phyloP scores from a whole-genome alignment of 2,113 vertebrate genomes.

The Vulpes ferrilata region DNA sequence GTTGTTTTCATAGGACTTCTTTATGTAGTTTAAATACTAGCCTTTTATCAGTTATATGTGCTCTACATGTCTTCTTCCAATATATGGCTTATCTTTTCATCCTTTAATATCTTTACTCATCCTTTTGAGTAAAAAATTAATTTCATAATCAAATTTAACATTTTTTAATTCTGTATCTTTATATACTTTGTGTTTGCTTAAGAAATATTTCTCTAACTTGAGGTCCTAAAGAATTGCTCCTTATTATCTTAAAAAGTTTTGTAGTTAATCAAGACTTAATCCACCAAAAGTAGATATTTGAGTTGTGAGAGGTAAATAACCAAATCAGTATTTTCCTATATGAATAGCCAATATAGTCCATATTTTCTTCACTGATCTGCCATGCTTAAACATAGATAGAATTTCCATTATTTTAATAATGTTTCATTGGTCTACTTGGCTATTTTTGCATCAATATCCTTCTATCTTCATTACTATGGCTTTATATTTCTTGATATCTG shows the following conservation, averaged over 20 bases:
- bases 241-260: neutral
- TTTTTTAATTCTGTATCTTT: neutral
- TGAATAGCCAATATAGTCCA: neutral
- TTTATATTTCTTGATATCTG: neutral
- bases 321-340: neutral
- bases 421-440: neutral
- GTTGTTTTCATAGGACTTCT: neutral
- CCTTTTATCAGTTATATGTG: neutral
- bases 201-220: neutral
- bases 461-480: neutral
- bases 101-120: too few species aligned
- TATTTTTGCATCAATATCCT: neutral
- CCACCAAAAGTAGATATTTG: neutral
- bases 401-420: conserved; percentile 4
- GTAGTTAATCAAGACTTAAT: neutral
- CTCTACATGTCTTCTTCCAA: neutral
- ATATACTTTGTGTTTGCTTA: neutral
- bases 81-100: neutral
- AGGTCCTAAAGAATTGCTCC: neutral
- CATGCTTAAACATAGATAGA: neutral
- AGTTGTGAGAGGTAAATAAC: neutral
- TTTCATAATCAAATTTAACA: neutral
- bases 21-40: neutral
- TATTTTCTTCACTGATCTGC: neutral
- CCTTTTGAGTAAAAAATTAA: neutral